Conservation (phyloP, 1,140 invertebrate genomes). For the Habropoda laboriosa region DNA sequence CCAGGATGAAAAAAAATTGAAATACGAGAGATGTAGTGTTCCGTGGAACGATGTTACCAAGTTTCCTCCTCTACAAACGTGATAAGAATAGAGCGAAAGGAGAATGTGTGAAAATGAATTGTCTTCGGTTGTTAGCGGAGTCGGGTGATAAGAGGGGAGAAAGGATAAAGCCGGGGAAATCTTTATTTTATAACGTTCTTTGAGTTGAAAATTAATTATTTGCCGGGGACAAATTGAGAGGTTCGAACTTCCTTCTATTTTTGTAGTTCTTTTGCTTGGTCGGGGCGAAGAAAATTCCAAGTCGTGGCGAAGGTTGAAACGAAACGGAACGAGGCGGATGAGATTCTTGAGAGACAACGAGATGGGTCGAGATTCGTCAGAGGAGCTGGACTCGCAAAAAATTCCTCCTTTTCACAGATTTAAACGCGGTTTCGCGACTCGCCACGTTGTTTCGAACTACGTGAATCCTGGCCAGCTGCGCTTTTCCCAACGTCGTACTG, state of each 20-base stretch:
- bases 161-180: not conserved
- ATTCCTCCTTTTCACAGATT: constrained; percentile 45
- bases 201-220: constrained; percentile 54
- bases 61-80: not conserved
- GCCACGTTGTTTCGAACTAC: not conserved
- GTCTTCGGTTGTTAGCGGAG: constrained; percentile 22
- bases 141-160: not conserved
- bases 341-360: constrained; percentile 28
- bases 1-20: constrained; percentile 1
- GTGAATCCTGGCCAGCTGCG: constrained; percentile 31
- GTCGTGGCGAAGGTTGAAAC: not conserved
- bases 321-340: constrained; percentile 2
- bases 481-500: constrained; percentile 47
- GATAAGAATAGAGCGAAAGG: not conserved
- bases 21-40: not conserved
- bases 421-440: constrained; percentile 55
- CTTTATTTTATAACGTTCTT: not conserved
- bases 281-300: constrained; percentile 39
- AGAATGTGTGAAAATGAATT: constrained; percentile 16
- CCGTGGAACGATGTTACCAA: constrained; percentile 7
- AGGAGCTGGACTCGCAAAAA: not conserved
- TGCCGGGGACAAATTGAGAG: constrained; percentile 27
- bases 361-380: constrained; percentile 20
- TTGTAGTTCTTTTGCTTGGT: not conserved
- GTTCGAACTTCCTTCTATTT: not conserved